Evolutionary conservation across 1,140 invertebrate species (phyloP), one percentile per base, ranked within the genome.

Genomic region (Cotesia glomerata): DNA sequence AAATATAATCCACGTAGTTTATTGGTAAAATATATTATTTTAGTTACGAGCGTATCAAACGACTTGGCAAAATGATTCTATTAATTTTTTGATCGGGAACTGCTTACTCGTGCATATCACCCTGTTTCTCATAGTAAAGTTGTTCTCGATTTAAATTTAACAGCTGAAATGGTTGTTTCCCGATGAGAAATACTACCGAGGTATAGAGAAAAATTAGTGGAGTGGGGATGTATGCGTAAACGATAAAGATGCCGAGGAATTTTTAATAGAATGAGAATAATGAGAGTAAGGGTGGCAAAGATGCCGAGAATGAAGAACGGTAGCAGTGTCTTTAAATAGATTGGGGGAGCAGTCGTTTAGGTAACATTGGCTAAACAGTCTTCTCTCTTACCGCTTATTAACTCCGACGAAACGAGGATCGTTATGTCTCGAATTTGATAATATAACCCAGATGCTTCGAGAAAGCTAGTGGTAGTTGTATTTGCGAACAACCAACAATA

Each of bases 11-110:
- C 26, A 26, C 26, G 26, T 26, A 45, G 7, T 45, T 45, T 45
- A 45, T 45, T 45, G 7, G 39, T 45, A 14, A 39, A 13, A 51
- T 51, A 67, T 67, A 18, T 62, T n/a, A 36, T 62, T n/a, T n/a
- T 62, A 3, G 13, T 13, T 36, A 9, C 34, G 36, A 64, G 62
- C 39, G 18, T 26, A 69, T 14, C 36, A 74, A 82, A 77, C 77
- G 79, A 76, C 78, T 84, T 72, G 76, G 74, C 73, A 81, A 85
- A 86, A 86, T 84, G 83, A 85, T 87, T 85, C 84, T 85, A 87
- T 86, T 87, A 87, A 86, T 86, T 87, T 86, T 85, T 85, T 82
- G 83, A 85, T 86, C 80, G 81, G 71, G 75, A 82, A 72, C 76
- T 78, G 76, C 83, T 7, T 11, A 85, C 81, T 86, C 85, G 85